These are phyloP conservation scores for Volucella zonaria DNA, from an alignment of 2,888 invertebrate genomes.

Conservation along the genomic window DNA sequence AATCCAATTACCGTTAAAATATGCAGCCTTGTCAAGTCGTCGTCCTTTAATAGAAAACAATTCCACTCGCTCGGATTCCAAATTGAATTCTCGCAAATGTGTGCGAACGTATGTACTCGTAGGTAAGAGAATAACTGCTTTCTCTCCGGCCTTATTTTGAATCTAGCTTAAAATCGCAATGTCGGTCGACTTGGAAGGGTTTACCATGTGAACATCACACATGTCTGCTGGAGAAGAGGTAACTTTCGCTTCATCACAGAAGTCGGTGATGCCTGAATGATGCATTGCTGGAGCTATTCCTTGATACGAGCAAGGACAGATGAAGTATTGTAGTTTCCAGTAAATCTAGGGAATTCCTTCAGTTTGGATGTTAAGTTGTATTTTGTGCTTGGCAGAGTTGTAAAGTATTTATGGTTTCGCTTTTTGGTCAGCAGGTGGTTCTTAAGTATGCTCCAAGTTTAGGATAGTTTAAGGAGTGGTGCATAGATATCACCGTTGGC, in stretches of 20 bases:
- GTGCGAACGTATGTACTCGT: too few relatives aligned
- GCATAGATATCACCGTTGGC: too few relatives aligned
- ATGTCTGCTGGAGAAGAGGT: not conserved
- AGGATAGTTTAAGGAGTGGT: too few relatives aligned
- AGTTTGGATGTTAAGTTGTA: too few relatives aligned
- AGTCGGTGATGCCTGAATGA: slow-evolving; percentile 10
- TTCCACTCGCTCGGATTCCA: slow-evolving; percentile 27
- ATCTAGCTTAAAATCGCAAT: slow-evolving; percentile 19
- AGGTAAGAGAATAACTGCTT: too few relatives aligned
- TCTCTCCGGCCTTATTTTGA: not conserved
- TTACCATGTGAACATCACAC: slow-evolving; percentile 4
- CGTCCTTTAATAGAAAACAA: slow-evolving; percentile 17
- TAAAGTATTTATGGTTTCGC: too few relatives aligned
- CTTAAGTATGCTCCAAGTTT: too few relatives aligned
- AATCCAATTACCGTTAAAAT: slow-evolving; percentile 31
- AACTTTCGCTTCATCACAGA: not conserved
- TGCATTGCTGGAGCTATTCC: not conserved
- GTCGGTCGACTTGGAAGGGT: not conserved
- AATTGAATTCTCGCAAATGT: slow-evolving; percentile 31
- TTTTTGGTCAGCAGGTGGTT: too few relatives aligned
- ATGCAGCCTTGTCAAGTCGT: not conserved
- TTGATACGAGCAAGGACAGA: too few relatives aligned
- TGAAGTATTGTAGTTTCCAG: too few relatives aligned
- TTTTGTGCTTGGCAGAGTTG: too few relatives aligned
- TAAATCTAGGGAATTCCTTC: too few relatives aligned